phyloP scores from a whole-genome alignment of 2,797 vertebrate genomes.

The Hyperoplus immaculatus region DNA sequence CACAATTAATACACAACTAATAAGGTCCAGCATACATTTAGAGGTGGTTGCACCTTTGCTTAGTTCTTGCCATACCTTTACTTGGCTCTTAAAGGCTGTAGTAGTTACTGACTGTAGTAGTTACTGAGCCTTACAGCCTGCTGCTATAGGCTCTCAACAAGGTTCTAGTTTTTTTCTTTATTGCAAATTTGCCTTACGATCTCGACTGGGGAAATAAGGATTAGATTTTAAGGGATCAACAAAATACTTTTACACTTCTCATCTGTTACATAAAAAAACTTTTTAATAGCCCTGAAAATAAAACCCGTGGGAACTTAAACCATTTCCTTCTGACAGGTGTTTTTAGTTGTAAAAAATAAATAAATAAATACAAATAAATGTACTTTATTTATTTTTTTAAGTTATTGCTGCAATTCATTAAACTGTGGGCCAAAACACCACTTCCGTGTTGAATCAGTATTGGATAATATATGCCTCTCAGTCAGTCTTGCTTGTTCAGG shows the following conservation, averaged over 20 bases:
- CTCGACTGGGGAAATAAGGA: too few species aligned
- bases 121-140: background rate
- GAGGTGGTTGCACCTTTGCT: too few species aligned
- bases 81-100: too few species aligned
- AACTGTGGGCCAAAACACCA: background rate
- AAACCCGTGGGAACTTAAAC: background rate
- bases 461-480: background rate
- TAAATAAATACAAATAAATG: too few species aligned
- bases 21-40: too few species aligned
- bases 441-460: background rate
- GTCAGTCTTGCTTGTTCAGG: background rate
- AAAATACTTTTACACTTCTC: background rate
- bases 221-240: too few species aligned
- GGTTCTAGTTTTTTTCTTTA: background rate
- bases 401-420: background rate
- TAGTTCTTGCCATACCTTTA: too few species aligned
- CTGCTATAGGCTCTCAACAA: background rate
- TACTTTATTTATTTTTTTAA: too few species aligned
- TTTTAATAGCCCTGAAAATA: background rate
- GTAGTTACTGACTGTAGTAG: background rate
- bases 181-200: background rate
- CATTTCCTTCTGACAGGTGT: background rate
- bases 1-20: too few species aligned
- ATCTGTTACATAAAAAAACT: background rate
- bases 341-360: background rate